A percentile compares a stretch with the other conserved stretches of the same genome.
Evolutionary conservation across 2,888 invertebrate species (phyloP).

Genomic region (Melitaea athalia): DNA sequence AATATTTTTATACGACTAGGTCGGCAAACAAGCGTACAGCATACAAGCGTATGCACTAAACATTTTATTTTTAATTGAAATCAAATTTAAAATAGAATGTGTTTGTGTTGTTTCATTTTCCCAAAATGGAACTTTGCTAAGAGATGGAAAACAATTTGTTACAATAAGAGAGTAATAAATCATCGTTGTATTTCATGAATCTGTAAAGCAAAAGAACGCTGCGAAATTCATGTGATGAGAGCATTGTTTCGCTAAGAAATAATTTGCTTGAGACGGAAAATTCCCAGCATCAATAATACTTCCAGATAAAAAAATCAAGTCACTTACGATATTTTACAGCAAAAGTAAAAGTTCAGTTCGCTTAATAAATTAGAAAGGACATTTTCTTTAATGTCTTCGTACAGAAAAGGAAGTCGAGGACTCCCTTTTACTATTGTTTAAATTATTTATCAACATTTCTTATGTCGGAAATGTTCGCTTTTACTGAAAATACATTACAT

Average conservation of each 20-base stretch:
- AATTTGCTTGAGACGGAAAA: conserved; percentile 13
- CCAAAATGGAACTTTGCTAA: conserved; percentile 6
- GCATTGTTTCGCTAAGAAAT: conserved; percentile 11
- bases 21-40: too few relatives aligned
- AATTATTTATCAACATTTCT: not conserved
- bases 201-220: conserved; percentile 27
- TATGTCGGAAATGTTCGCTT: not conserved
- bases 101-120: not conserved
- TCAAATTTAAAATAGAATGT: too few relatives aligned
- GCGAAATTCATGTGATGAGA: conserved; percentile 29
- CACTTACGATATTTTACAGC: not conserved
- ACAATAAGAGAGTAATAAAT: conserved; percentile 25
- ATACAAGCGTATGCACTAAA: too few relatives aligned
- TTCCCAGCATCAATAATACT: conserved; percentile 2
- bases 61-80: too few relatives aligned
- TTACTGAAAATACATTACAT: not conserved
- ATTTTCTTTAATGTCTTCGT: not conserved
- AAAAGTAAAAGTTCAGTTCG: not conserved
- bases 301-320: not conserved
- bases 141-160: conserved; percentile 19
- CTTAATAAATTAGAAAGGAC: not conserved
- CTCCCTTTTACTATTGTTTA: not conserved
- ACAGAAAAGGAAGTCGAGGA: not conserved
- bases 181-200: conserved; percentile 27
- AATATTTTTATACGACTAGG: too few relatives aligned